Conservation (phyloP, 1,140 invertebrate species). For the Anadara kagoshimensis region DNA sequence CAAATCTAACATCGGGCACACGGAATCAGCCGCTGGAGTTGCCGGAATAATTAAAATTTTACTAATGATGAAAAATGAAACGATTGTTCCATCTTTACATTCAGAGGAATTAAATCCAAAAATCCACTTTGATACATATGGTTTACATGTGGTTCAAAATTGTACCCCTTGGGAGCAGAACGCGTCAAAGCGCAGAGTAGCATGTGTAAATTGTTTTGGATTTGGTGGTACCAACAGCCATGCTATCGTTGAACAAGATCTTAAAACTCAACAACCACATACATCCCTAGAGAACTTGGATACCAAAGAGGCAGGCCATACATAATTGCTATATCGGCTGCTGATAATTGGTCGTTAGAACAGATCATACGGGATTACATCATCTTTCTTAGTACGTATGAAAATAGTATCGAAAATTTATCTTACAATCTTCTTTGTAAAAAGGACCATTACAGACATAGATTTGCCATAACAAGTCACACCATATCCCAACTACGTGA, state of each 20-base stretch:
- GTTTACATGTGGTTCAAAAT: constrained; percentile 76
- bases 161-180: constrained; percentile 82
- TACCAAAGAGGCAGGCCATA: too few species aligned
- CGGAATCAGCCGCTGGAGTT: constrained; percentile 92
- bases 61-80: constrained; percentile 50
- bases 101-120: constrained; percentile 38
- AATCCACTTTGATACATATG: constrained; percentile 30
- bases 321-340: constrained; percentile 62
- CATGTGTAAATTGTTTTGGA: constrained; percentile 62
- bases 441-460: constrained; percentile 51
- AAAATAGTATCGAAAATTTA: too few species aligned
- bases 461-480: constrained; percentile 34
- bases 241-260: constrained; percentile 32
- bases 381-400: too few species aligned
- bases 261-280: too few species aligned
- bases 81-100: constrained; percentile 44
- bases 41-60: constrained; percentile 87
- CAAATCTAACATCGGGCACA: constrained; percentile 62
- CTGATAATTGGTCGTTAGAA: constrained; percentile 54
- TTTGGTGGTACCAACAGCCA: constrained; percentile 66
- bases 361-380: too few species aligned
- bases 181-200: constrained; percentile 77
- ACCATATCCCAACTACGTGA: constrained; percentile 10
- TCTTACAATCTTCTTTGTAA: too few species aligned
- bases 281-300: too few species aligned